Evolutionary conservation across 2,888 invertebrate genomes (phyloP), one percentile per base, ranked within the genome.

Genomic region (Mythimna vitellina): DNA sequence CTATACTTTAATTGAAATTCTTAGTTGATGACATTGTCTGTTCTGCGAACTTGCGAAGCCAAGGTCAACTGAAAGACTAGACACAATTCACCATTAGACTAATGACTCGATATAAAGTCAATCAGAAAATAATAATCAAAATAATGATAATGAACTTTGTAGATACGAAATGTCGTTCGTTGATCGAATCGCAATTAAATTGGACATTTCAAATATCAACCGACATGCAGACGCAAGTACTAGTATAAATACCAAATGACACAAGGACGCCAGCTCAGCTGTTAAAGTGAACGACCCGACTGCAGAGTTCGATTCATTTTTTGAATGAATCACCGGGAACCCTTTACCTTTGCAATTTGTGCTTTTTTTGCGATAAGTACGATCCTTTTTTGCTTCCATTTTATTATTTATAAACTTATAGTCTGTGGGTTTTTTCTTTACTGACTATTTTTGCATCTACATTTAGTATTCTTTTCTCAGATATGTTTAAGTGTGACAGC

Each of bases 221-320:
- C 54, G 54, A 58, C 53, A 46, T 62, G 64, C 42, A 70, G 53
- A 73, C 32, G 29, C 49, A 38, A 65, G 62, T 63, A 42, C 32
- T 64, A 65, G 22, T 80, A 61, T 53, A 70, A 70, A 71, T 69
- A 74, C 56, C 64, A 66, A 69, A 64, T 74, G 69, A 77, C 71
- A 81, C 88, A 89, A 92, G 91, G 91, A 87, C 88, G 79, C 74
- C 80, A 80, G 73, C 83, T 84, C 87, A 88, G 84, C 80, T 81
- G 86, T 76, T 85, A 86, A 89, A 85, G 90, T 89, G 87, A 92
- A 90, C 82, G 89, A 90, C 89, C 89, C 67, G 73, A 73, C 79
- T 65, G 71, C 66, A 67, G 53, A 60, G 72, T 82, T 80, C 63
- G 71, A 82, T 84, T 80, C 67, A 83, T 81, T 79, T 82, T 82